Conservation (phyloP, 2,888 invertebrate species). For the Anticlea derivata region DNA sequence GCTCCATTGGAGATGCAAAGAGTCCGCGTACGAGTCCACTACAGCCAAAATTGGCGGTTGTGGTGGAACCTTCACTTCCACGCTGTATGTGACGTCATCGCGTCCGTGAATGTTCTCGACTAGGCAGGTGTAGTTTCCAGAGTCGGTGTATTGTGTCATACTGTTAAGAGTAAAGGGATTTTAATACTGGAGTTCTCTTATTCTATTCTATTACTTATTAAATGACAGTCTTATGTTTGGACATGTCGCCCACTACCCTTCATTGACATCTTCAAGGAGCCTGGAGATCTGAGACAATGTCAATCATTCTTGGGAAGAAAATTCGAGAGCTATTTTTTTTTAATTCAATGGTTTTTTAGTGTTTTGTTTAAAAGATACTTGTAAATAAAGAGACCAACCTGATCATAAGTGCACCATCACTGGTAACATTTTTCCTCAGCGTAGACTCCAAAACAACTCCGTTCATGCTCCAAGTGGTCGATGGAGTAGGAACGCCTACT, state of each 20-base stretch:
- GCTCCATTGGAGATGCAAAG: constrained; percentile 91
- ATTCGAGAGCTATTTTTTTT: no score
- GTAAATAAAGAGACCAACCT: constrained; percentile 81
- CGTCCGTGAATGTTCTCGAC: constrained; percentile 93
- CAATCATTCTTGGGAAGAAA: no score
- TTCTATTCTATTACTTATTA: no score
- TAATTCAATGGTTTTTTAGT: no score
- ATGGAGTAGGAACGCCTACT: constrained; percentile 92
- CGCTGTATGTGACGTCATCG: constrained; percentile 91
- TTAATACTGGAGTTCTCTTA: no score
- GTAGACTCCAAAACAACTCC: constrained; percentile 89
- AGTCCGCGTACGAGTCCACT: constrained; percentile 92
- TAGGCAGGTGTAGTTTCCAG: constrained; percentile 94
- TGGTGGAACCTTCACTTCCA: constrained; percentile 91
- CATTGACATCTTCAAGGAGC: no score
- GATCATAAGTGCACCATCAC: constrained; percentile 89
- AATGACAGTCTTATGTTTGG: no score
- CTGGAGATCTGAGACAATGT: no score
- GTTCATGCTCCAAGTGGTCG: constrained; percentile 91
- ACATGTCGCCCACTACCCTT: no score
- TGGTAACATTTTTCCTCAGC: constrained; percentile 85
- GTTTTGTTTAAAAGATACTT: no score
- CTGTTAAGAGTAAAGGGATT: constrained; percentile 45
- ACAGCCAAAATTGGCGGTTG: constrained; percentile 92
- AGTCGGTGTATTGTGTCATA: constrained; percentile 90